Percentiles rank a stretch among this genome's conserved stretches.
These are phyloP conservation scores for Pelmatolapia mariae DNA, from an alignment of 2,113 vertebrate species.

Conservation along the genomic window DNA sequence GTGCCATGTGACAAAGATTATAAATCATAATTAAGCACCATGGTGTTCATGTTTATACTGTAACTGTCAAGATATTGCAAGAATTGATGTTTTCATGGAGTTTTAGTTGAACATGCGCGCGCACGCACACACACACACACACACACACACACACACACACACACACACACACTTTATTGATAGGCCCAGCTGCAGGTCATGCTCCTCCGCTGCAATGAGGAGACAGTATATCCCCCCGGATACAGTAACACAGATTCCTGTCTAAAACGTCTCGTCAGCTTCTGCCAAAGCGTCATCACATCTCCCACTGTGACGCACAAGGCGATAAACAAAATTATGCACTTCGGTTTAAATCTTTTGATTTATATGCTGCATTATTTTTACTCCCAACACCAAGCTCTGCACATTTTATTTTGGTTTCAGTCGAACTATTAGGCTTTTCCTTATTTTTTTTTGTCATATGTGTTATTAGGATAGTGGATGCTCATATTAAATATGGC, in stretches of 20 bases:
- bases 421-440: not conserved
- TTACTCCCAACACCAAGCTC: not conserved
- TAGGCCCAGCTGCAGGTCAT: not conserved
- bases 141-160: not conserved
- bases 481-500: not conserved
- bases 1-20: constrained; percentile 9
- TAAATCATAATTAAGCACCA: constrained; percentile 25
- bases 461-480: not conserved
- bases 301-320: not conserved
- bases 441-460: not conserved
- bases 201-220: not conserved
- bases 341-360: not conserved
- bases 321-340: not conserved
- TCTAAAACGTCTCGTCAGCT: not conserved
- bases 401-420: not conserved
- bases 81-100: not conserved
- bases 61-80: constrained; percentile 2
- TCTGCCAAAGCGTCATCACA: not conserved
- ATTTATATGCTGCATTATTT: not conserved
- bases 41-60: not conserved
- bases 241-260: not conserved
- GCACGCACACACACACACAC: not conserved
- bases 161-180: not conserved
- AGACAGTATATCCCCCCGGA: constrained; percentile 3
- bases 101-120: not conserved